Base-by-base conservation (phyloP, 1,140 invertebrate species). In the Microplitis mediator region DNA sequence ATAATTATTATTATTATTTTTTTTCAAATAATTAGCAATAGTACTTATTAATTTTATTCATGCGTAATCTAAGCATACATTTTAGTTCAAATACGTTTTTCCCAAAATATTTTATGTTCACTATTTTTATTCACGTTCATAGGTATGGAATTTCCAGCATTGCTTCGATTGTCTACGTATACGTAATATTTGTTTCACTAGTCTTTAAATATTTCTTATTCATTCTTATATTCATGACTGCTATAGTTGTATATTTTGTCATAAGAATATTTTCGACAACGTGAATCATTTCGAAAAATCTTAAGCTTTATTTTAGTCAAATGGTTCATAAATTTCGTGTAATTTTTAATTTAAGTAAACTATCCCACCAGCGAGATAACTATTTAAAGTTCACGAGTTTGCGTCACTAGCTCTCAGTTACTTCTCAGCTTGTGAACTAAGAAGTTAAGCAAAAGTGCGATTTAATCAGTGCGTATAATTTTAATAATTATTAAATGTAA, bases 221-320 rank as follows among this genome's bases (percentile, higher is more conserved):
- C 11, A 45, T 45, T 45, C 39, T 45, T 6, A 45, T 65, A 50
- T 50, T 35, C 14, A 6, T 23, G 32, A 45, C 39, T 45, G 11
- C 11, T 45, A 45, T 45, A 23, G 0, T 23, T 23, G 23, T 23
- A 2, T 23, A 23, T 23, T 23, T 58, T 31, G 60, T 65, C 63
- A 8, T n/a, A 67, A 4, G 3, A 67, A 9, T 9, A 45, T 31
- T 67, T 52, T 67, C 13, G 34, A 34, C 14, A 13, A 32, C 16
- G 50, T 67, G 65, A 67, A 39, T 67, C 65, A 67, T 54, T 4
- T 32, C 16, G 11, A 67, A 52, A 67, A 67, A 32, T 31, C 50
- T 34, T 50, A 50, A 23, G 54, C 52, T 65, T 67, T 54, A 54
- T 67, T 13, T 67, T 67, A 67, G 65, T 54, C 50, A 39, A 67